Percentiles rank a stretch among this genome's conserved stretches.
Conservation (phyloP, 2,888 invertebrate genomes). For the Drosophila melanocephala region DNA sequence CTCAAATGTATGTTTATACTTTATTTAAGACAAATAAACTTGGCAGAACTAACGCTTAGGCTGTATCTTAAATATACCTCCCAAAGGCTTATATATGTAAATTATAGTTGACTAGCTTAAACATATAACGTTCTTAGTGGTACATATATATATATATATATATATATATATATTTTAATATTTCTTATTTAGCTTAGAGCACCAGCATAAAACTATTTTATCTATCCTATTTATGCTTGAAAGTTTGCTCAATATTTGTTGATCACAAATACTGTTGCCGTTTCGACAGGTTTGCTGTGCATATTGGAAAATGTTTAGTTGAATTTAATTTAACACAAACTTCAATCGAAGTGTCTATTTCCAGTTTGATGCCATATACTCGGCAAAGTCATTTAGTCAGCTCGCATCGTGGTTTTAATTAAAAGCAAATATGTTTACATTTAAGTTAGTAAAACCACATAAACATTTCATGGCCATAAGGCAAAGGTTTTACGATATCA, state of each 20-base stretch:
- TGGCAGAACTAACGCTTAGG: background rate
- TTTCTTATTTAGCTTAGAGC: background rate
- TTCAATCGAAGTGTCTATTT: conserved; percentile 26
- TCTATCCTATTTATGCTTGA: conserved; percentile 1
- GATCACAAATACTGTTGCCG: background rate
- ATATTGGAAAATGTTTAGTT: conserved; percentile 30
- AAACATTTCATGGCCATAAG: conserved; percentile 46
- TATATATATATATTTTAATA: background rate
- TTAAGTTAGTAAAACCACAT: conserved; percentile 45
- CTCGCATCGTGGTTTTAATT: conserved; percentile 59
- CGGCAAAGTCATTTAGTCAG: conserved; percentile 3
- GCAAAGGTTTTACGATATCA: conserved; percentile 25
- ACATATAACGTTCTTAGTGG: background rate
- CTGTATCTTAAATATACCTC: background rate
- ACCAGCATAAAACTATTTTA: background rate
- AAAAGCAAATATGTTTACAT: conserved; percentile 74
- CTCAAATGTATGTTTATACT: conserved; percentile 12
- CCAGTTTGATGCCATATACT: conserved; percentile 12
- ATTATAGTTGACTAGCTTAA: background rate
- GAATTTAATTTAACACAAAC: conserved; percentile 12
- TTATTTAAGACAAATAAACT: background rate
- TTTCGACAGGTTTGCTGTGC: background rate
- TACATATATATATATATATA: background rate
- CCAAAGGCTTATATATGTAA: background rate
- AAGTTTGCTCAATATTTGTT: conserved; percentile 4